Evolutionary conservation across 2,113 vertebrate species (phyloP), one percentile per base, ranked within the genome.

Genomic region (Psilopsiagon aurifrons): DNA sequence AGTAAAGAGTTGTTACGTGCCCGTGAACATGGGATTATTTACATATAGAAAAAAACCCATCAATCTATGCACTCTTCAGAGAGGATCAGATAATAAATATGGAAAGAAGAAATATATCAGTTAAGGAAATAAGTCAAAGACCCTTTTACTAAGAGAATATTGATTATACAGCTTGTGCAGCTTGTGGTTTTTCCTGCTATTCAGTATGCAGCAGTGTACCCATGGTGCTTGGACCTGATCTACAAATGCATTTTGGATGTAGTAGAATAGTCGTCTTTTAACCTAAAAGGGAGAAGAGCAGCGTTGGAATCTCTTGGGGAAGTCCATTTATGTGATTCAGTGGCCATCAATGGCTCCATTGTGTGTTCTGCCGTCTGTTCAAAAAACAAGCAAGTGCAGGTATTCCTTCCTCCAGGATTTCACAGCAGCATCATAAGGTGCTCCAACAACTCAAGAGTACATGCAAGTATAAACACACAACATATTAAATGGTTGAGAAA

Each of bases 381-480:
- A 91, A 77, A 91, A 77, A 35, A 4, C 43, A 85, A 85, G 16
- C 14, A 84, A 82, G 74, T 4, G 1, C 47, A 79, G 43, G 19
- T 43, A 66, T n/a, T 23, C 25, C 70, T 74, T 86, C 22, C 73
- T 81, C 17, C 41, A 88, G 31, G 77, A 49, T 54, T 10, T 92
- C 64, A 43, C 35, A 57, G 41, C 37, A 67, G 37, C 31, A 31
- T 62, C 17, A 22, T 52, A n/a, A 70, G 19, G 12, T 44, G 31
- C 66, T 88, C 20, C 46, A 88, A 33, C 8, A 75, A 24, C 31
- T 69, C 29, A 57, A 2, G 6, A 52, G 25, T 24, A 55, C 25
- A 47, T 0, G 0, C 2, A 20, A 55, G 19, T 66, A 64, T 39
- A 90, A 64, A 55, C 15, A 27, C 0, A 2, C 35, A 62, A 51